Base-by-base conservation (phyloP, 2,797 vertebrate genomes). In the Enteromius fasciolatus region DNA sequence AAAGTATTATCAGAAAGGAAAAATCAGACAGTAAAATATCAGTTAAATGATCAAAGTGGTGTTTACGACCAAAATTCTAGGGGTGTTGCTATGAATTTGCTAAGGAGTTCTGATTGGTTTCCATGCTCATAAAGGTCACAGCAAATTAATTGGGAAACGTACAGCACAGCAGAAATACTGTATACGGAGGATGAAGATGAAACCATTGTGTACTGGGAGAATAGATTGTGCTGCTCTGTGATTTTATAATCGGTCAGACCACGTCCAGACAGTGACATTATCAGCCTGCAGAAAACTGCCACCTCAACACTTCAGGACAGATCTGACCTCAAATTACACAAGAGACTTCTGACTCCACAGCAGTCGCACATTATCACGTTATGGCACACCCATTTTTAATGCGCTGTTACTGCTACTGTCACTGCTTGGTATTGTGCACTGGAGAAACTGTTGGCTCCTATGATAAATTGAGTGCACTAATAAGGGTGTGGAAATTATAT, bases 161-260 rank as follows among this genome's bases (percentile, higher is more conserved):
- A 52, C 5, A 67, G 39, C 66, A 46, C 50, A 52, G 46, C 69
- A 83, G 64, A 70, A 81, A 66, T 70, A 73, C 46, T 63, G 54
- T 80, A 70, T 39, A 48, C 36, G 41, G 63, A 67, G 31, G 46
- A 36, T 54, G 57, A 80, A 74, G 28, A 5, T 6, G 20, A 77
- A 46, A 83, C 76, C 50, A 12, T 61, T 61, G 75, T 81, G 41
- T 63, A 63, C 50, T 12, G 18, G 52, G 44, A 14, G 54, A 75
- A 57, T 78, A 39, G 52, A 83, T 85, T 85, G 81, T 88, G 87
- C 87, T 80, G 76, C 66, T 72, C 54, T 76, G 78, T 82, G 80
- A 84, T 81, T 88, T 83, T 83, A 39, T 80, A 85, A 86, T 76
- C 75, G 66, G 63, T 25, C 75, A 80, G 36, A 57, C 61, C 23